Conservation (phyloP, 2,888 invertebrate species). For the Diabrotica balteata region DNA sequence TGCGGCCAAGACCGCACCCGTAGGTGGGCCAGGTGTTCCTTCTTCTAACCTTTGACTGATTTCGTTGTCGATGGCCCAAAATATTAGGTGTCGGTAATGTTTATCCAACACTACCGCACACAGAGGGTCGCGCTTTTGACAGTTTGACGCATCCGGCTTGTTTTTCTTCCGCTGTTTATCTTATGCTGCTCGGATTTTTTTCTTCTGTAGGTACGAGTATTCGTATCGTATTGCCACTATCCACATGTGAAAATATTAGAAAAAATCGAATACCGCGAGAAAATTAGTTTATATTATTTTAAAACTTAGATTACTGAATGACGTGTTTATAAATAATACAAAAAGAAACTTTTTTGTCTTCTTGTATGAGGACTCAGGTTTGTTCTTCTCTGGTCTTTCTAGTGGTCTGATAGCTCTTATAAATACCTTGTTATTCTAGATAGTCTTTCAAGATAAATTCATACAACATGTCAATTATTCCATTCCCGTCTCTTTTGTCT, state of each 20-base stretch:
- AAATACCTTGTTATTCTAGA: too few relatives aligned
- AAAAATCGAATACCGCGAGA: too few relatives aligned
- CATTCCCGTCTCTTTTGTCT: too few relatives aligned
- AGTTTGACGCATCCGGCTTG: slow-evolving; percentile 15
- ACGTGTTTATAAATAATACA: background rate
- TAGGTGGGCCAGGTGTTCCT: slow-evolving; percentile 39
- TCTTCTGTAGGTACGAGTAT: background rate
- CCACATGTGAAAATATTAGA: too few relatives aligned
- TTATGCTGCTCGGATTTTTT: background rate
- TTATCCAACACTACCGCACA: slow-evolving; percentile 38
- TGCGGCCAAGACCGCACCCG: background rate
- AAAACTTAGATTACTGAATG: background rate
- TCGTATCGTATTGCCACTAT: too few relatives aligned
- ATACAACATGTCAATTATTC: too few relatives aligned
- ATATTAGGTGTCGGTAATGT: slow-evolving; percentile 18
- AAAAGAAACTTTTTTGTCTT: too few relatives aligned
- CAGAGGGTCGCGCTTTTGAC: slow-evolving; percentile 37
- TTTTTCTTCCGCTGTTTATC: slow-evolving; percentile 9
- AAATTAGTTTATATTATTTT: background rate
- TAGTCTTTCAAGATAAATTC: too few relatives aligned
- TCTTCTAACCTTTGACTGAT: slow-evolving; percentile 19
- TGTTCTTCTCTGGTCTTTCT: too few relatives aligned
- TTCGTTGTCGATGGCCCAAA: slow-evolving; percentile 23
- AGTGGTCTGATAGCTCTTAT: too few relatives aligned
- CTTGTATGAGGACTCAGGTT: too few relatives aligned